Evolutionary conservation across 2,888 invertebrate species (phyloP), one percentile per base, ranked within the genome.

Genomic region (Reticulitermes lucifugus): DNA sequence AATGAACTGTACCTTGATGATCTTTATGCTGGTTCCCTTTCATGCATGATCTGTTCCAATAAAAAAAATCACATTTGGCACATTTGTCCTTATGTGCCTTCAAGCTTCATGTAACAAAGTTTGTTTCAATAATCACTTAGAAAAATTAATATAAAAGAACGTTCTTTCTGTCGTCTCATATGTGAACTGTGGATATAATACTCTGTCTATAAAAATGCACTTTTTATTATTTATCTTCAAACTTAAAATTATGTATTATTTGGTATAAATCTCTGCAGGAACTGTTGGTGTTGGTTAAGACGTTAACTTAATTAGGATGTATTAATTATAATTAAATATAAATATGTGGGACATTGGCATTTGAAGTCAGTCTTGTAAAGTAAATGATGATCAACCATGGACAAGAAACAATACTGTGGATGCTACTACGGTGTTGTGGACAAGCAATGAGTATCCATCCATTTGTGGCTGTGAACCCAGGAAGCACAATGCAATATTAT

Each of bases 271-370:
- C 81, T 87, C 86, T 86, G 87, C 86, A 87, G 87, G 87, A 87
- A 87, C 87, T 87, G 87, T 87, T 85, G 83, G 70, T 87, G 84
- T 81, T 87, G 81, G 83, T 86, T 86, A 86, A 83, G 83, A 87
- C 85, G 83, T 85, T 81, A 81, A 86, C 84, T 85, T 86, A 86
- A 87, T 84, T 87, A 87, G 85, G 86, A 86, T 85, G 84, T 83
- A 70, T 73, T 87, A 87, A 86, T n/a, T 83, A 84, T 87, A 87
- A 85, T 86, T 85, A 86, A 86, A 86, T 86, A 87, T 85, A 87
- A 87, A 87, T 87, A 87, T 83, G 86, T 86, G 87, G 86, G 84
- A 87, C 86, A 87, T 87, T 87, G 87, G 87, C 87, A 87, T 87
- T 86, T 86, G 85, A 86, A 87, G 87, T 87, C 87, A 87, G 87